Conservation (phyloP, 2,113 vertebrate species). For the Junco hyemalis region DNA sequence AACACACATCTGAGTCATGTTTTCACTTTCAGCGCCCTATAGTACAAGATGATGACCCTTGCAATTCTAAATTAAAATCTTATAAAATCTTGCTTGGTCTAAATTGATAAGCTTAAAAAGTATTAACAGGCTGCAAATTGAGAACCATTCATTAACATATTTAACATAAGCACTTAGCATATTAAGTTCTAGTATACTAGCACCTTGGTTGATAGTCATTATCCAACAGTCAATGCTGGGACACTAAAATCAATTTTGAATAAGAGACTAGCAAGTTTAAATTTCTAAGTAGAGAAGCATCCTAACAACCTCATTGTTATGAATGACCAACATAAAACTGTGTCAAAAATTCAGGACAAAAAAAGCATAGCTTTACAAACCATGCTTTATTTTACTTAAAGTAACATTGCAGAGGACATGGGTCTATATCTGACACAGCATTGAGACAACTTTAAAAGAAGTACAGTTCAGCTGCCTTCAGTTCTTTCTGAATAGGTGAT, state of each 20-base stretch:
- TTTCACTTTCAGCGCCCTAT: background rate
- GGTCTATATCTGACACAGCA: background rate
- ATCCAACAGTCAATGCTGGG: background rate
- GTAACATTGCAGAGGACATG: background rate
- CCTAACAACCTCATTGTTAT: background rate
- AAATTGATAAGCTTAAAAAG: background rate
- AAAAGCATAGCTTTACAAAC: background rate
- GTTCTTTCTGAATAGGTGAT: background rate
- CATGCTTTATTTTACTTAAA: background rate
- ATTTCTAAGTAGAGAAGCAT: background rate
- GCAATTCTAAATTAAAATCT: background rate
- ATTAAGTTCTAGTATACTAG: background rate
- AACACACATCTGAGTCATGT: background rate
- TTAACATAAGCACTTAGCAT: background rate
- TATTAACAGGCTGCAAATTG: background rate
- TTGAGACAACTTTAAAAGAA: background rate
- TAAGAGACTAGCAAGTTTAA: background rate
- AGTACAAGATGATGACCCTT: background rate
- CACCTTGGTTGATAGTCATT: background rate
- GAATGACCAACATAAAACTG: background rate
- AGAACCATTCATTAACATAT: background rate
- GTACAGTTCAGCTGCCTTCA: background rate
- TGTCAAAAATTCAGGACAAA: background rate
- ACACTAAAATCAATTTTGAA: background rate
- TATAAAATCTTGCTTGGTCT: background rate